A percentile compares a stretch with the other conserved stretches of the same genome.
Evolutionary conservation across 2,113 vertebrate genomes (phyloP).

Genomic region (Apodemus speciosus): DNA sequence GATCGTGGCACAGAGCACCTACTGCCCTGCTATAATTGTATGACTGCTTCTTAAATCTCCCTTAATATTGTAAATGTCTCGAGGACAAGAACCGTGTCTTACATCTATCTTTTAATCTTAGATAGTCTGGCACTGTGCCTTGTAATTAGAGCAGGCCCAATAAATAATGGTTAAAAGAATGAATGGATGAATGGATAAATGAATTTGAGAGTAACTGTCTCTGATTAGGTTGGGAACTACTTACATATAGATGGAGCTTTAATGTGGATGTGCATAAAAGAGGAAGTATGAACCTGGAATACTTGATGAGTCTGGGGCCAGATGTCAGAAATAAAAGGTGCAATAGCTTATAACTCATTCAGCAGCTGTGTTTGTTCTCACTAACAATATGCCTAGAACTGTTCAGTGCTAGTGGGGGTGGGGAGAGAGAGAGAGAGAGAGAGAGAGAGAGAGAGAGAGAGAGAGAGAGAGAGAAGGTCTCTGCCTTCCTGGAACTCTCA

Average conservation of each 20-base stretch:
- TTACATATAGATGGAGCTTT: slow-evolving; percentile 59
- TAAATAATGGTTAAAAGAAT: slow-evolving; percentile 71
- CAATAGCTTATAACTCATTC: slow-evolving; percentile 61
- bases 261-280: slow-evolving; percentile 50
- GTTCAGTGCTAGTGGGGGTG: background rate
- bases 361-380: background rate
- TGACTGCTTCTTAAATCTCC: slow-evolving; percentile 45
- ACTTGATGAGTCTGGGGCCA: slow-evolving; percentile 58
- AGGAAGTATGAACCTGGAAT: slow-evolving; percentile 54
- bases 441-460: no score
- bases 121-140: slow-evolving; percentile 43
- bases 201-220: slow-evolving; percentile 61
- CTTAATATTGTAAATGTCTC: slow-evolving; percentile 61
- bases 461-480: background rate
- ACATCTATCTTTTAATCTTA: slow-evolving; percentile 64
- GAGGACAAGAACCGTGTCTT: slow-evolving; percentile 39
- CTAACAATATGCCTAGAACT: background rate
- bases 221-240: slow-evolving; percentile 63
- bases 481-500: slow-evolving; percentile 16
- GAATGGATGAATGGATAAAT: slow-evolving; percentile 46
- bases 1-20: background rate
- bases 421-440: no score
- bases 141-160: slow-evolving; percentile 64
- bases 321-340: slow-evolving; percentile 65
- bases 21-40: background rate